Evolutionary conservation across 2,888 invertebrate species (phyloP).

Genomic region (Pharmacophagus antenor): DNA sequence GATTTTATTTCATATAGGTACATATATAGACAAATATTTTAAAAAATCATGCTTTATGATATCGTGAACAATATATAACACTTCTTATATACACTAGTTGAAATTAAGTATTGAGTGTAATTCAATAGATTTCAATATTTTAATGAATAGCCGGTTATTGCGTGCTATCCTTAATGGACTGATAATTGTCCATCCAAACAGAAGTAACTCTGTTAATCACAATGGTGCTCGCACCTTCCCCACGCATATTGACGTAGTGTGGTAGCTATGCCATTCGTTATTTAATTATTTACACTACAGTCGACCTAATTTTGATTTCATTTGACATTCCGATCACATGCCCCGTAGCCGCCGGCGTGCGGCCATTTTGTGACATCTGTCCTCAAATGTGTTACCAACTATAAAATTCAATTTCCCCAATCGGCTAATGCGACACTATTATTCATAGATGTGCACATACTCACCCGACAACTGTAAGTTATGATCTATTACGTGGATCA

Average conservation of each 20-base stretch:
- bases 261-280: conserved; percentile 55
- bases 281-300: conserved; percentile 80
- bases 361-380: conserved; percentile 79
- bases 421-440: conserved; percentile 77
- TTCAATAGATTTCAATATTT: conserved; percentile 55
- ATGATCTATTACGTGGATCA: conserved; percentile 80
- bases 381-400: conserved; percentile 78
- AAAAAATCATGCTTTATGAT: too few species aligned
- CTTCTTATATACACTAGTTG: conserved; percentile 1
- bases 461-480: conserved; percentile 77
- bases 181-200: conserved; percentile 78
- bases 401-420: conserved; percentile 82
- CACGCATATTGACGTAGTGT: conserved; percentile 35
- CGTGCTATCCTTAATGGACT: conserved; percentile 74
- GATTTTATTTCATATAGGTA: too few species aligned
- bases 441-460: conserved; percentile 77
- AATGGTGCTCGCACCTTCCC: conserved; percentile 69
- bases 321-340: conserved; percentile 78
- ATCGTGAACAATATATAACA: too few species aligned
- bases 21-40: too few species aligned
- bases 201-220: conserved; percentile 79
- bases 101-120: neutral
- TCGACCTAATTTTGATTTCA: conserved; percentile 81
- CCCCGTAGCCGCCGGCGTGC: conserved; percentile 66
- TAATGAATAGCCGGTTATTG: conserved; percentile 65